phyloP scores from a whole-genome alignment of 2,797 vertebrate genomes.

The Botia almorhae region DNA sequence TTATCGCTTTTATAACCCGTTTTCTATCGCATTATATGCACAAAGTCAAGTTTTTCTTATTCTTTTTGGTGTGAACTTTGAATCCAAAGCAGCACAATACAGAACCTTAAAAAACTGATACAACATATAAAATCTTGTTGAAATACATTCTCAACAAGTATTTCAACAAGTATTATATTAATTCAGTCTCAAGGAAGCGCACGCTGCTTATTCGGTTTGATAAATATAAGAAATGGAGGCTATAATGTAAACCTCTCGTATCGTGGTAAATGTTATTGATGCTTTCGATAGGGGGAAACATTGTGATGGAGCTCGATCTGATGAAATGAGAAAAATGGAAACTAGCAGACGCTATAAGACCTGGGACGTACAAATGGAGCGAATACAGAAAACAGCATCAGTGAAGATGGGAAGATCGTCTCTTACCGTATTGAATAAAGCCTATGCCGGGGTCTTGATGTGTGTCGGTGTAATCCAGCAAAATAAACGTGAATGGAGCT shows the following conservation, averaged over 20 bases:
- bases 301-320: constrained; percentile 34
- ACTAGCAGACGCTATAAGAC: constrained; percentile 28
- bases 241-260: not conserved
- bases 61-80: not conserved
- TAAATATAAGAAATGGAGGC: not conserved
- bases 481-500: constrained; percentile 34
- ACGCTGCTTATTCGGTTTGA: not conserved
- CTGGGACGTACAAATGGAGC: constrained; percentile 30
- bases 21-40: not conserved
- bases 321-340: constrained; percentile 39
- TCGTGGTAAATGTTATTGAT: constrained; percentile 12
- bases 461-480: constrained; percentile 45
- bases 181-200: not conserved
- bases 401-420: constrained; percentile 1
- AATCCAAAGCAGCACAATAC: constrained; percentile 4
- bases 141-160: constrained; percentile 44
- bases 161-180: constrained; percentile 17
- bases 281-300: constrained; percentile 28
- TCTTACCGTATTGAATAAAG: constrained; percentile 55
- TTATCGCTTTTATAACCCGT: not conserved
- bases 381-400: constrained; percentile 8
- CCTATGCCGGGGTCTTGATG: constrained; percentile 11
- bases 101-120: constrained; percentile 17
- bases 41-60: not conserved
- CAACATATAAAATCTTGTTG: constrained; percentile 42